These are phyloP conservation scores for Emys orbicularis DNA, from an alignment of 2,797 vertebrate species.

Conservation along the genomic window DNA sequence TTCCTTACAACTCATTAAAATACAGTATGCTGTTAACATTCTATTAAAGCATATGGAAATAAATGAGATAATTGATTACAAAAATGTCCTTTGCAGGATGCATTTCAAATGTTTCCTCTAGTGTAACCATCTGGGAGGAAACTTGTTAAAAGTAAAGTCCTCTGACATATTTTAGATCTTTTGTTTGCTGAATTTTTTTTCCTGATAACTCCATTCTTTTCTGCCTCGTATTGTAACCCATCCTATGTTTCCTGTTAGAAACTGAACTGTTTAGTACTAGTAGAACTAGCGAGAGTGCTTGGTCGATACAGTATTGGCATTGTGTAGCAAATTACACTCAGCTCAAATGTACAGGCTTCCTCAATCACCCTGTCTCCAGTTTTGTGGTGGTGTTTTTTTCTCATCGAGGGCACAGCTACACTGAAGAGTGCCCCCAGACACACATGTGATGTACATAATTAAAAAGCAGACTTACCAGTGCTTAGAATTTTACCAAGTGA, in stretches of 20 bases:
- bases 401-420: not conserved
- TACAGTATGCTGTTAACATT: not conserved
- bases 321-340: not conserved
- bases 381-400: not conserved
- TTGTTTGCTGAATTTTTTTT: not conserved
- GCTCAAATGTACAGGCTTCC: not conserved
- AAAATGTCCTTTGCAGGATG: not conserved
- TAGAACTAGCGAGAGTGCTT: not conserved
- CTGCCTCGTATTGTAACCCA: not conserved
- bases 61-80: not conserved
- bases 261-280: not conserved
- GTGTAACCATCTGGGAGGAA: not conserved
- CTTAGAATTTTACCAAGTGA: not conserved
- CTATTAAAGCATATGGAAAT: not conserved
- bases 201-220: not conserved
- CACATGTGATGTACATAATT: rapidly evolving
- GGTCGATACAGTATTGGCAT: not conserved
- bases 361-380: not conserved
- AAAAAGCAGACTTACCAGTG: not conserved
- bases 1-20: slow-evolving; percentile 28
- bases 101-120: not conserved
- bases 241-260: not conserved
- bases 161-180: not conserved
- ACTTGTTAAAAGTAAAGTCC: not conserved
- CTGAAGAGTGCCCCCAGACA: not conserved